Conservation (phyloP, 2,797 vertebrate genomes). For the Uromys caudimaculatus region DNA sequence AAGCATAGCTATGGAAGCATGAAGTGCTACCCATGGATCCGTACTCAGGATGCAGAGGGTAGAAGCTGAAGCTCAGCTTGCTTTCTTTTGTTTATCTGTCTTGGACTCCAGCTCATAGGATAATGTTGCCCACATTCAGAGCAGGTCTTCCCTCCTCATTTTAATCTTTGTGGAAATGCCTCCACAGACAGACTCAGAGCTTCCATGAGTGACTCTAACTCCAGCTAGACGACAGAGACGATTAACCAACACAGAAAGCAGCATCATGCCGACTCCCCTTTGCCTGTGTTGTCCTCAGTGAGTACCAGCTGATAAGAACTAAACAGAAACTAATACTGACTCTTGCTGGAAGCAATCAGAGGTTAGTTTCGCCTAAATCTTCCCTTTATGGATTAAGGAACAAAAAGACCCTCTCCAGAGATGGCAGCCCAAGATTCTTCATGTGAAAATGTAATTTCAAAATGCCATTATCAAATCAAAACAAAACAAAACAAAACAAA, state of each 20-base stretch:
- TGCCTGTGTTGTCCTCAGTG: not conserved
- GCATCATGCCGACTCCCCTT: not conserved
- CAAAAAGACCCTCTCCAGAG: not conserved
- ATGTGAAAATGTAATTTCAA: slow-evolving; percentile 29
- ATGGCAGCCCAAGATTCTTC: not conserved
- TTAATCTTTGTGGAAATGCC: not conserved
- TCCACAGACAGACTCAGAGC: not conserved
- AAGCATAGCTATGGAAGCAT: not conserved
- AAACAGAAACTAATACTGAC: not conserved
- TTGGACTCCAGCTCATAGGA: not conserved
- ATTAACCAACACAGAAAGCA: not conserved
- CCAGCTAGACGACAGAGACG: not conserved
- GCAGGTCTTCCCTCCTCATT: not conserved
- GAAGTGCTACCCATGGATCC: too few species aligned
- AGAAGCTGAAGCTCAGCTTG: too few species aligned
- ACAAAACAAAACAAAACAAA: not conserved
- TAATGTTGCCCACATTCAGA: not conserved
- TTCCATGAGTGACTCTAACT: not conserved
- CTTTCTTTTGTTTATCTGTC: not conserved
- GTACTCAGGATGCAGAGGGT: not conserved
- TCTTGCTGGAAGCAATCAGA: not conserved
- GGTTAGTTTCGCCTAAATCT: not conserved
- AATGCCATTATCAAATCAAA: not conserved
- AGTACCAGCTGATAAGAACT: not conserved
- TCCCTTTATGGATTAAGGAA: not conserved